Base-by-base conservation (phyloP, 2,888 invertebrate genomes). In the Steromphala cineraria region DNA sequence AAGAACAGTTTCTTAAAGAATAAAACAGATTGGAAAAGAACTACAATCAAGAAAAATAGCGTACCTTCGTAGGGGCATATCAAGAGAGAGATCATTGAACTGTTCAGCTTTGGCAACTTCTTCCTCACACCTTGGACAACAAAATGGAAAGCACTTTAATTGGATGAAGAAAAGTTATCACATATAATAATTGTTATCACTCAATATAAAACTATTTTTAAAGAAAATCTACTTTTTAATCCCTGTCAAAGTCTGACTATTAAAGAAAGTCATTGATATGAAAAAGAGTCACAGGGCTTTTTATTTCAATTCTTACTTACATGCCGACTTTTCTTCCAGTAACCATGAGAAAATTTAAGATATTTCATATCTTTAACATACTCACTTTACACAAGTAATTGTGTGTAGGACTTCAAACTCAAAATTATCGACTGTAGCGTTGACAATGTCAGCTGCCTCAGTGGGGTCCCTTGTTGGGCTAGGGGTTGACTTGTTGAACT, bases 371-470 rank as follows among this genome's bases (percentile, higher is more conserved):
- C 8, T 75, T 10, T 53, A 53, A 53, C 17, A 52, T 15, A 85
- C 87, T 83, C 85, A 91, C 92, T 87, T 83, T 31, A 87, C 71
- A 84, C 92, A 92, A 0, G 85, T 83, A 36, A 92, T 89, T 0
- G 89, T 85, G 81, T 92, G 92, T 13, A 86, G 74, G 31, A 93
- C 89, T 82, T 90, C 89, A 89, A 92, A 92, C 80, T 92, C 92
- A 89, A 92, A 93, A 84, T 92, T 93, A 31, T 87, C 87, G 7
- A 85, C 81, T 5, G 90, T 90, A 0, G 93, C 91, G 84, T 92
- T 92, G 40, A 86, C 71, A 53, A 71, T 80, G 40, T 81, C 84
- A 24, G 52, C 53, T 17, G 56, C 74, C 15, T 80, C 78, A n/a
- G 67, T 74, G n/a, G 67, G 53, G n/a, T 78, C 79, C 52, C 76